These are phyloP conservation scores for Malurus leucopterus DNA, from an alignment of 2,797 vertebrate species.

Conservation along the genomic window DNA sequence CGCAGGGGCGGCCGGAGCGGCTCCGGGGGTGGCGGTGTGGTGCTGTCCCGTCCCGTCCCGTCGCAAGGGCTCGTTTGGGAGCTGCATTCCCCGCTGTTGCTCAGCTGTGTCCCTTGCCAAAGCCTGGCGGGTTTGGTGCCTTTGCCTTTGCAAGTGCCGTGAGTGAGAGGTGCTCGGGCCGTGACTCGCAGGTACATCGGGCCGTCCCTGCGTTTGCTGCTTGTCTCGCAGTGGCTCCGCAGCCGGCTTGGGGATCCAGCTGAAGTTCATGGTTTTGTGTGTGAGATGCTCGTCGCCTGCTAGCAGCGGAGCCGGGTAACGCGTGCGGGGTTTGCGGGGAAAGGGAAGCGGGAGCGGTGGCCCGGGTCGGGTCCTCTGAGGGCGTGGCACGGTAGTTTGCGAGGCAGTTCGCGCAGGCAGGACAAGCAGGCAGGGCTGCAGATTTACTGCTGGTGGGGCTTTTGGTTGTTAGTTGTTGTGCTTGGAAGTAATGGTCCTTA, in stretches of 20 bases:
- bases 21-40: too few species aligned
- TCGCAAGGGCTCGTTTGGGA: not conserved
- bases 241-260: not conserved
- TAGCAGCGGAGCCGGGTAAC: not conserved
- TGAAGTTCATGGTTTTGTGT: not conserved
- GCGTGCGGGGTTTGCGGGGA: not conserved
- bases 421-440: not conserved
- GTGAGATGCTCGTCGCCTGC: not conserved
- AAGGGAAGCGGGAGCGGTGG: not conserved
- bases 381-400: not conserved
- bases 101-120: not conserved
- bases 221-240: not conserved
- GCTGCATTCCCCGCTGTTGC: not conserved
- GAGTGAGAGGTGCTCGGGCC: not conserved
- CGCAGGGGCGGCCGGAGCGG: not conserved
- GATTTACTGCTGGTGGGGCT: not conserved
- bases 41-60: too few species aligned
- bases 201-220: not conserved
- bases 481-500: not conserved
- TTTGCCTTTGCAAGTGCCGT: fast-evolving
- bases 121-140: not conserved
- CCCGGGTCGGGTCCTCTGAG: not conserved
- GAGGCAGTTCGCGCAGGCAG: not conserved
- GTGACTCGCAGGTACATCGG: not conserved
- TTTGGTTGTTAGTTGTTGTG: not conserved